Evolutionary conservation across 1,140 invertebrate genomes (phyloP).

Genomic region (Phthorimaea operculella): DNA sequence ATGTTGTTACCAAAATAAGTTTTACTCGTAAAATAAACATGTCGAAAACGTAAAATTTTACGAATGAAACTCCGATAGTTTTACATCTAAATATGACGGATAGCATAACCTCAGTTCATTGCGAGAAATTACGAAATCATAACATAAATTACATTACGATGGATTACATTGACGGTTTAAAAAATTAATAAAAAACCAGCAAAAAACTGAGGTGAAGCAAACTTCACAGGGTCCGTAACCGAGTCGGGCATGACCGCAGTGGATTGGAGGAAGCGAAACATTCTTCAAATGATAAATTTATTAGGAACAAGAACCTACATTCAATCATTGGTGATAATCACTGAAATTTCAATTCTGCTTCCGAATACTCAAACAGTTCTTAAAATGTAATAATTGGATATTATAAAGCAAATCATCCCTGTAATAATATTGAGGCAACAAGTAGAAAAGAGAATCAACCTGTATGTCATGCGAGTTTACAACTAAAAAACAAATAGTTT

Average conservation of each 20-base stretch:
- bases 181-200: neutral
- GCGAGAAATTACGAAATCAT: conserved; percentile 19
- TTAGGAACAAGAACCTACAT: conserved; percentile 64
- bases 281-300: conserved; percentile 47
- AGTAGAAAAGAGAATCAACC: no score
- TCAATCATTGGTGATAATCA: conserved; percentile 64
- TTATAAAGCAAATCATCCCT: no score
- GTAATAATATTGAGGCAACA: no score
- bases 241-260: conserved; percentile 22
- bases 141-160: conserved; percentile 8
- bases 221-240: neutral
- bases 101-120: conserved; percentile 31
- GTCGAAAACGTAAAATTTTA: conserved; percentile 8
- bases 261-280: conserved; percentile 56
- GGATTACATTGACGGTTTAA: conserved; percentile 24
- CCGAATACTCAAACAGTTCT: neutral
- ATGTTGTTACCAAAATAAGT: conserved; percentile 35
- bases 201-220: conserved; percentile 29
- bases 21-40: conserved; percentile 27
- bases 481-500: neutral
- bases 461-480: no score
- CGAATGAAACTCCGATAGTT: conserved; percentile 32
- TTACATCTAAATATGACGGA: conserved; percentile 31
- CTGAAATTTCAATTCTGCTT: conserved; percentile 57
- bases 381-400: neutral